Evolutionary conservation across 2,888 invertebrate genomes (phyloP).

Genomic region (Brenthis hecate): DNA sequence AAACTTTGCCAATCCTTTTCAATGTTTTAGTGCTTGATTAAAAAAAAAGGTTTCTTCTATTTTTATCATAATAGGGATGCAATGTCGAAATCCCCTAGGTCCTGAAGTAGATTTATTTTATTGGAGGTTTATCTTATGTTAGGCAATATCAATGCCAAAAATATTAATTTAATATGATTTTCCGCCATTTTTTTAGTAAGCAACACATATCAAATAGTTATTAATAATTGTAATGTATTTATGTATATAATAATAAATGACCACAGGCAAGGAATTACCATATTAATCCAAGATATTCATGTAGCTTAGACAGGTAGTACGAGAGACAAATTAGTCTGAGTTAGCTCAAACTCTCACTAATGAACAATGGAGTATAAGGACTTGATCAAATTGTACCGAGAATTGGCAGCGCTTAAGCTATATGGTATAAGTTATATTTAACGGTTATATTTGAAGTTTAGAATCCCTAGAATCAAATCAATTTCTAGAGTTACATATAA

Average conservation of each 20-base stretch:
- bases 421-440: not conserved
- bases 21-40: no score
- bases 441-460: not conserved
- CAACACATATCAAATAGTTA: not conserved
- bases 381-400: slow-evolving; percentile 12
- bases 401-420: not conserved
- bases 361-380: slow-evolving; percentile 27
- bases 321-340: slow-evolving; percentile 29
- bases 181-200: no score
- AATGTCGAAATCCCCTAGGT: no score
- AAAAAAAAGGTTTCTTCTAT: no score
- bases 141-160: no score
- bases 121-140: no score
- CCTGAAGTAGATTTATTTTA: no score
- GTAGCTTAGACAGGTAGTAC: slow-evolving; percentile 29
- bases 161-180: no score
- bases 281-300: slow-evolving; percentile 32
- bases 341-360: slow-evolving; percentile 24
- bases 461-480: no score
- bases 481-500: no score
- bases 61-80: no score
- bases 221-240: not conserved
- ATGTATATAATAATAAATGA: slow-evolving; percentile 26
- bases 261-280: slow-evolving; percentile 17
- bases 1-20: no score